Percentiles rank a stretch among this genome's conserved stretches.
phyloP scores from a whole-genome alignment of 2,113 vertebrate species.

The Pterocles gutturalis region DNA sequence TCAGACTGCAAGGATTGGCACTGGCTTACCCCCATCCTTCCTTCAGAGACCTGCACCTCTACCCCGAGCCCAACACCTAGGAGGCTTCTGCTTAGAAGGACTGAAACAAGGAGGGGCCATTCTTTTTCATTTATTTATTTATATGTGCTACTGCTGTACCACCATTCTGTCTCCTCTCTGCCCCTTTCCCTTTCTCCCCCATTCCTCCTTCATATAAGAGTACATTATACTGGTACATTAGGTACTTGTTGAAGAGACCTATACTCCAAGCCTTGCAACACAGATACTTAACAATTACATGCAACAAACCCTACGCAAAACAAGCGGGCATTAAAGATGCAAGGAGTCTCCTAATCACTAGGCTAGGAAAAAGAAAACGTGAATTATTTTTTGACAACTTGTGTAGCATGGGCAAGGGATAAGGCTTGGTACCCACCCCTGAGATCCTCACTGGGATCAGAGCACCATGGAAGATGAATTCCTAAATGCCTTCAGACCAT shows the following conservation, averaged over 20 bases:
- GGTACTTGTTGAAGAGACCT: neutral
- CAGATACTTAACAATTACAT: neutral
- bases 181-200: neutral
- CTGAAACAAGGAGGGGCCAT: neutral
- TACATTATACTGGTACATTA: neutral
- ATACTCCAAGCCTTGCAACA: neutral
- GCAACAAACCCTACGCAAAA: neutral
- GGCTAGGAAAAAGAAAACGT: neutral
- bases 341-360: neutral
- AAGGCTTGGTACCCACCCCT: neutral
- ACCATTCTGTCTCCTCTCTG: neutral
- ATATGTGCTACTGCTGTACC: neutral
- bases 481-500: neutral
- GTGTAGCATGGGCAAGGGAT: neutral
- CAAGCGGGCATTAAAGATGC: neutral
- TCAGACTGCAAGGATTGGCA: neutral
- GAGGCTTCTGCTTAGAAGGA: neutral
- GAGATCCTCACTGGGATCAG: neutral
- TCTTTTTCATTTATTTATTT: neutral
- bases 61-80: rapidly evolving
- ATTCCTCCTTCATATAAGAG: neutral
- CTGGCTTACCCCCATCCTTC: neutral
- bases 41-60: neutral
- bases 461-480: neutral
- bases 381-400: neutral